Percentiles rank a stretch among this genome's conserved stretches.
These are phyloP conservation scores for Salvelinus fontinalis DNA, from an alignment of 2,113 vertebrate species.

Conservation along the genomic window DNA sequence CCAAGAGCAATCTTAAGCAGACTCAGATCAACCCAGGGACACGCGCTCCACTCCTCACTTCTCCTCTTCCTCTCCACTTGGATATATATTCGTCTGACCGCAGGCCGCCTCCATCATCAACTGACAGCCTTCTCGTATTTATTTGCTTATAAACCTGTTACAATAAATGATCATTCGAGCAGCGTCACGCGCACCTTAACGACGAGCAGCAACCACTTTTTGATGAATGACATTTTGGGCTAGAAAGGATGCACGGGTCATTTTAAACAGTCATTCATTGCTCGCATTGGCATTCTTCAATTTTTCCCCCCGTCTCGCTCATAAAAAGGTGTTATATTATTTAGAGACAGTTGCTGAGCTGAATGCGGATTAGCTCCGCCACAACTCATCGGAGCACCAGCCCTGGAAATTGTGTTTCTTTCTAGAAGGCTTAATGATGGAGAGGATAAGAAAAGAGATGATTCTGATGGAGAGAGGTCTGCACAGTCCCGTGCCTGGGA, in stretches of 20 bases:
- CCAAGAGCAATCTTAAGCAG: conserved; percentile 90
- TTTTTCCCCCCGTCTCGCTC: conserved; percentile 85
- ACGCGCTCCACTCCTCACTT: conserved; percentile 84
- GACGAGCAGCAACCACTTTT: conserved; percentile 87
- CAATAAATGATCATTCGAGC: conserved; percentile 99
- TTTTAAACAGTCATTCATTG: conserved; percentile 96
- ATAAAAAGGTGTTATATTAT: conserved; percentile 92
- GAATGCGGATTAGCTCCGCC: conserved; percentile 92
- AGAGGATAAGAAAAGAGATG: conserved; percentile 99
- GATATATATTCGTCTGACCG: conserved; percentile 98
- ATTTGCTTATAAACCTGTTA: conserved; percentile 99
- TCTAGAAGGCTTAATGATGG: conserved; percentile 94
- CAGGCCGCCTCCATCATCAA: conserved; percentile 98
- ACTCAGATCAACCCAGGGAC: conserved; percentile 89
- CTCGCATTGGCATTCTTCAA: conserved; percentile 87
- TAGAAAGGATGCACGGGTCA: conserved; percentile 93
- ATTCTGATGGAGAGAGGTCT: conserved; percentile 99
- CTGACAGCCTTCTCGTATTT: conserved; percentile 99
- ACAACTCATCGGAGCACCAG: conserved; percentile 88
- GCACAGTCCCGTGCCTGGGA: conserved; percentile 93
- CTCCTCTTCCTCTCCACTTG: conserved; percentile 92
- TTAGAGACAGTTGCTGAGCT: conserved; percentile 88
- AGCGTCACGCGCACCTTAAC: conserved; percentile 98
- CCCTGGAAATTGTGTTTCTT: conserved; percentile 81
- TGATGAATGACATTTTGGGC: conserved; percentile 98